Conservation (phyloP, 2,888 invertebrate species). For the Sphaerophoria rueppellii region DNA sequence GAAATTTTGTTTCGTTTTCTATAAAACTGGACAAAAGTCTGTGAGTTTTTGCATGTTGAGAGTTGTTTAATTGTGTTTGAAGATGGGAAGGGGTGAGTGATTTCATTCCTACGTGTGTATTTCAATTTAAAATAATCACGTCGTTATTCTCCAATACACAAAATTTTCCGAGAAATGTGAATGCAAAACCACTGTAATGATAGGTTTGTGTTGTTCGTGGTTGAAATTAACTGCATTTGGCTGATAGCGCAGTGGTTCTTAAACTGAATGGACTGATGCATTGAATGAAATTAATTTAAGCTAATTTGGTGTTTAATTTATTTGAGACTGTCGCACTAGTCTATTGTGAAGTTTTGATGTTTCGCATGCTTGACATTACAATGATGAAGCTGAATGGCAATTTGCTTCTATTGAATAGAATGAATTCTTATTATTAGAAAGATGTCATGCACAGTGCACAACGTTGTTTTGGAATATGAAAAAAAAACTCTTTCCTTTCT, state of each 20-base stretch:
- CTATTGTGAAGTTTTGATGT: neutral
- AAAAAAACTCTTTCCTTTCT: too few species aligned
- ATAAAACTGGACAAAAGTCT: neutral
- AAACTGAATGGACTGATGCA: neutral
- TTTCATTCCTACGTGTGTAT: neutral
- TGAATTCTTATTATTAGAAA: too few species aligned
- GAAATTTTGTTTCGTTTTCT: neutral
- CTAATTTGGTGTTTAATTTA: neutral
- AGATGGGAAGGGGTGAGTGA: neutral
- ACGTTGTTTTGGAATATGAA: too few species aligned
- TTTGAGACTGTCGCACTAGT: neutral
- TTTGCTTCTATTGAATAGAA: too few species aligned
- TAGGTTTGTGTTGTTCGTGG: neutral
- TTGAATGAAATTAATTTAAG: neutral
- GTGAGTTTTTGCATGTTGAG: neutral
- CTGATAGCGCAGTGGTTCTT: neutral
- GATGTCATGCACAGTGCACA: too few species aligned
- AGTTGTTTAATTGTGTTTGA: neutral
- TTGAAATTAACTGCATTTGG: neutral
- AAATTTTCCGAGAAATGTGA: neutral
- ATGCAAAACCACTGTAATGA: neutral
- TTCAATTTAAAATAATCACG: neutral
- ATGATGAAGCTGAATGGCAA: too few species aligned
- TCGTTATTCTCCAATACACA: neutral
- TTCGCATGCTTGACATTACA: too few species aligned